Evolutionary conservation across 2,888 invertebrate species (phyloP), one percentile per base, ranked within the genome.

Genomic region (Cephus nigrinus): DNA sequence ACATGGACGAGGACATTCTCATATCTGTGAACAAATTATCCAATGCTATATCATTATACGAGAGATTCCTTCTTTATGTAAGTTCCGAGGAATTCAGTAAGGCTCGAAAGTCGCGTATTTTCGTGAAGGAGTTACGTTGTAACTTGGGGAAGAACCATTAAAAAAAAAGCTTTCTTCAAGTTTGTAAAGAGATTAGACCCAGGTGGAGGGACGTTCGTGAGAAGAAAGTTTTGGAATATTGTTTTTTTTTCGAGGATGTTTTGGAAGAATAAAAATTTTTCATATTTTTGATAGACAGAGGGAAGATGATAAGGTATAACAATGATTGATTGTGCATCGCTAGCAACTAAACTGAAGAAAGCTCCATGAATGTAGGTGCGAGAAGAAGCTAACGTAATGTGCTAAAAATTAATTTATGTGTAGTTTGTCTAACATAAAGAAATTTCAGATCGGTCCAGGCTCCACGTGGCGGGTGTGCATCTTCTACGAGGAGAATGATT

Each of bases 1-100:
- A 95, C 94, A 95, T 95, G 90, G 95, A 95, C 91, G 94, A 93
- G 91, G 94, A 94, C 92, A 94, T 94, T 93, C 93, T 93, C 92
- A 93, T 92, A 93, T 93, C 94, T 94, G 94, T 84, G 93, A 93
- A 92, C 88, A 90, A 87, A 90, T 82, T 83, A 84, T 87, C 81
- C 82, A 73, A 69, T 79, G 35, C 75, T 77, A 69, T 79, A 78
- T 68, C 76, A 83, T 74, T 74, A 74, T 1, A 74, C 74, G 31
- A 55, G 55, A 55, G 23, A 9, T 55, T 23, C 23, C 55, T 55
- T 55, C 23, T 9, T 55, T 2, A 5, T 23, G 55, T 55, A 55
- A 55, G 55, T 55, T 55, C 55, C 55, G 55, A 55, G 55, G 55
- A 55, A 23, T 55, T 55, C 23, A 0, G 23, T 55, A 23, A 55